phyloP scores from a whole-genome alignment of 2,113 vertebrate species.

The Lagenorhynchus albirostris region DNA sequence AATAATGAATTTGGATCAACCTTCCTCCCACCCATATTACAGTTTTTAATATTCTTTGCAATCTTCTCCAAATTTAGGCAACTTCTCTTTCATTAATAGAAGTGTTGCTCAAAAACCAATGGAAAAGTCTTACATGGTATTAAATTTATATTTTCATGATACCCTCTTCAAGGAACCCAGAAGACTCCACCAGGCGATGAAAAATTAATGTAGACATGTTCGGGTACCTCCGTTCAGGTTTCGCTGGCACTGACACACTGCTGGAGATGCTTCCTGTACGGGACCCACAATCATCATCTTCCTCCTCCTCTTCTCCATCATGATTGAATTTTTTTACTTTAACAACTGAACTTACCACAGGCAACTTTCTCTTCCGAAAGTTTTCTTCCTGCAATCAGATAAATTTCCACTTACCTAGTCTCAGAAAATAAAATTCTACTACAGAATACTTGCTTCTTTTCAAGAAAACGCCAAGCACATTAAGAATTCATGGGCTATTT shows the following conservation, averaged over 20 bases:
- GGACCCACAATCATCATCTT: slow-evolving; percentile 83
- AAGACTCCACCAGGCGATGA: neutral
- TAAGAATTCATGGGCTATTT: neutral
- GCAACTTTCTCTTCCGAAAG: slow-evolving; percentile 92
- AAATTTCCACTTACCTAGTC: slow-evolving; percentile 43
- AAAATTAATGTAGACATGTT: neutral
- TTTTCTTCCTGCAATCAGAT: slow-evolving; percentile 85
- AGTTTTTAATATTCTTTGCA: neutral
- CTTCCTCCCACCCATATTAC: neutral
- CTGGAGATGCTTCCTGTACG: slow-evolving; percentile 89
- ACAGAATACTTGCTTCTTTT: neutral
- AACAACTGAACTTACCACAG: slow-evolving; percentile 94
- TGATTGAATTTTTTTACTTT: slow-evolving; percentile 88
- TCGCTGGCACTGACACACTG: slow-evolving; percentile 94
- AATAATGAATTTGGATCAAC: neutral
- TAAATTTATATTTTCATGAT: neutral
- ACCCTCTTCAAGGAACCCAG: neutral
- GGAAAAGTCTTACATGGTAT: neutral
- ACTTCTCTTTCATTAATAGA: neutral
- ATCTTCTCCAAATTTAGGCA: neutral
- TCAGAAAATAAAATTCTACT: slow-evolving; percentile 24
- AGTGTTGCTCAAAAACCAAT: neutral
- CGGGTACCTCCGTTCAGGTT: slow-evolving; percentile 94
- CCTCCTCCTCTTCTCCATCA: slow-evolving; percentile 87
- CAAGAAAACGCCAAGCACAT: neutral